Conservation (phyloP, 1,140 invertebrate species). For the Lucilia sericata region DNA sequence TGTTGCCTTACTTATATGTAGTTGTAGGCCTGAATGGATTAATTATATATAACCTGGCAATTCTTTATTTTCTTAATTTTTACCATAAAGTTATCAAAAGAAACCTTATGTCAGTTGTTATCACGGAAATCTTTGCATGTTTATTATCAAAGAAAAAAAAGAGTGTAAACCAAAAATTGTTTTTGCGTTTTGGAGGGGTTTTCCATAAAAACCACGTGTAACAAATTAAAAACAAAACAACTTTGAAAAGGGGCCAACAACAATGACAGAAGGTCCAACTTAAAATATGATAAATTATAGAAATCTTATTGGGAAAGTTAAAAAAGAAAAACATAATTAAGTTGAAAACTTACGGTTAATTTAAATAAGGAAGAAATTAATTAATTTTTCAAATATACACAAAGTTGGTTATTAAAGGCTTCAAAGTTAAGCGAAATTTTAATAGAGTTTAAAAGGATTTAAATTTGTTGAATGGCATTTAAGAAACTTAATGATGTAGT, state of each 20-base stretch:
- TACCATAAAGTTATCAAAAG: not conserved
- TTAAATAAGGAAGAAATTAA: too few relatives aligned
- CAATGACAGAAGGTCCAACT: not conserved
- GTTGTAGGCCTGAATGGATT: too few relatives aligned
- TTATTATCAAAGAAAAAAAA: not conserved
- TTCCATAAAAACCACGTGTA: not conserved
- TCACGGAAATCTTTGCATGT: conserved; percentile 14
- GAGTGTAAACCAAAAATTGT: not conserved
- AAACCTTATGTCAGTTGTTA: conserved; percentile 24
- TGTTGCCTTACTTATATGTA: too few relatives aligned
- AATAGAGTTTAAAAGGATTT: too few relatives aligned
- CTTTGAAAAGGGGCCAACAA: not conserved
- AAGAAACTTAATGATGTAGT: too few relatives aligned
- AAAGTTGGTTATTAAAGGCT: too few relatives aligned
- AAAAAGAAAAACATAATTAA: not conserved
- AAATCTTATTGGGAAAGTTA: not conserved
- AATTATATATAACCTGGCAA: too few relatives aligned
- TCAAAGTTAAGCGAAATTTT: too few relatives aligned
- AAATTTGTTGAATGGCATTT: too few relatives aligned
- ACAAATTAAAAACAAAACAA: not conserved
- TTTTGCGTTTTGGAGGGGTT: not conserved
- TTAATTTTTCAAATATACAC: too few relatives aligned
- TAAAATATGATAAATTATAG: not conserved
- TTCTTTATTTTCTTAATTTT: not conserved
- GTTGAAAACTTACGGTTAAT: too few relatives aligned